These are phyloP conservation scores for Macrosteles quadrilineatus DNA, from an alignment of 1,140 invertebrate genomes.

Conservation along the genomic window DNA sequence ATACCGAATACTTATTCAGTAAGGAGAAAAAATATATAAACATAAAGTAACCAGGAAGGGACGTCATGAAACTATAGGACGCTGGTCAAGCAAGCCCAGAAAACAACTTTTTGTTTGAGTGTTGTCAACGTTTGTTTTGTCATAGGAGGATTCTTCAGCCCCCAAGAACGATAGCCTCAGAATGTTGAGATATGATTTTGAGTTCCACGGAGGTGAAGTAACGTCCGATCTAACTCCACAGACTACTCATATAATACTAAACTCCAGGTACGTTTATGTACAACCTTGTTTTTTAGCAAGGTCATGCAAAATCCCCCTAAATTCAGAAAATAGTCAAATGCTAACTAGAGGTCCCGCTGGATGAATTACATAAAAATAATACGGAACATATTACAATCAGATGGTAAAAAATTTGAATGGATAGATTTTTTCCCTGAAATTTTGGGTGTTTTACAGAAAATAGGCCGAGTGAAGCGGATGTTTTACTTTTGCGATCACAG, in stretches of 20 bases:
- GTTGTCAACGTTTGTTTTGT: conserved; percentile 12
- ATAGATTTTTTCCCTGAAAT: background rate
- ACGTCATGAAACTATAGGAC: background rate
- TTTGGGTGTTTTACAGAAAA: background rate
- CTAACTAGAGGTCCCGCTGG: background rate
- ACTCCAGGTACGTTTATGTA: conserved; percentile 36
- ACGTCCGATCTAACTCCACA: conserved; percentile 40
- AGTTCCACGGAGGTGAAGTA: conserved; percentile 52
- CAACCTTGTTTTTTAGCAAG: background rate
- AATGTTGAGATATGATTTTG: conserved; percentile 44
- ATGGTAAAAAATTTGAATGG: background rate
- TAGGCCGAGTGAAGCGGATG: background rate
- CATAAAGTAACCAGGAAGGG: background rate
- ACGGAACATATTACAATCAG: background rate
- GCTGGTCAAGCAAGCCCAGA: background rate
- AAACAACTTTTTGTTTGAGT: background rate
- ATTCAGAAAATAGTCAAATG: background rate
- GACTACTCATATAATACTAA: conserved; percentile 49
- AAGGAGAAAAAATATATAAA: background rate
- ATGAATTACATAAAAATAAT: background rate
- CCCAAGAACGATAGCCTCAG: conserved; percentile 36
- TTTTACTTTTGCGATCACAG: no score
- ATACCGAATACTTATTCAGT: background rate
- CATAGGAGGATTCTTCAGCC: conserved; percentile 15
- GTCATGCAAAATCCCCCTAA: background rate